These are phyloP conservation scores for Lithobates sylvaticus DNA, from an alignment of 2,797 vertebrate genomes.

Conservation along the genomic window DNA sequence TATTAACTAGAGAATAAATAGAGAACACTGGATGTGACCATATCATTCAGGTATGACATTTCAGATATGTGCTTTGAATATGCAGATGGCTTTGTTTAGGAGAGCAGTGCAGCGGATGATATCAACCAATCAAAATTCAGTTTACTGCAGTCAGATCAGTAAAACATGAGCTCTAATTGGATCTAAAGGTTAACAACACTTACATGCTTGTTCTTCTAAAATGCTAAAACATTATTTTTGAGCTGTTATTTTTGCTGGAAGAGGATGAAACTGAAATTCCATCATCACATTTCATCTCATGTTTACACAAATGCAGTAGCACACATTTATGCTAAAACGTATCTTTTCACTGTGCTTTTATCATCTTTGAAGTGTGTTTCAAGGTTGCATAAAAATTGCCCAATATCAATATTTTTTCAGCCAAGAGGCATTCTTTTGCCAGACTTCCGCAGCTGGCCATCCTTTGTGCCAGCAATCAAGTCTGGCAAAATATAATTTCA, in stretches of 20 bases:
- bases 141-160: no score
- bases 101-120: no score
- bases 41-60: no score
- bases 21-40: no score
- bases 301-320: slow-evolving; percentile 1
- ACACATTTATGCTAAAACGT: slow-evolving; percentile 9
- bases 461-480: slow-evolving; percentile 53
- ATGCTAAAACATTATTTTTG: no score
- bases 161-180: no score
- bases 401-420: slow-evolving; percentile 56
- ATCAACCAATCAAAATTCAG: no score
- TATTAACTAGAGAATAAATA: no score
- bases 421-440: slow-evolving; percentile 47
- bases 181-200: no score
- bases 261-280: slow-evolving; percentile 18
- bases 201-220: no score
- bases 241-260: neutral
- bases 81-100: no score
- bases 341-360: slow-evolving; percentile 34
- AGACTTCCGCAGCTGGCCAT: slow-evolving; percentile 51
- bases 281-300: neutral
- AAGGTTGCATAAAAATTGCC: slow-evolving; percentile 59
- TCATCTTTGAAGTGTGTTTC: slow-evolving; percentile 55
- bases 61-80: no score
- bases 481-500: slow-evolving; percentile 54